Percentiles rank a stretch among this genome's conserved stretches.
These are phyloP conservation scores for Penaeus chinensis DNA, from an alignment of 1,140 invertebrate genomes.

Conservation along the genomic window DNA sequence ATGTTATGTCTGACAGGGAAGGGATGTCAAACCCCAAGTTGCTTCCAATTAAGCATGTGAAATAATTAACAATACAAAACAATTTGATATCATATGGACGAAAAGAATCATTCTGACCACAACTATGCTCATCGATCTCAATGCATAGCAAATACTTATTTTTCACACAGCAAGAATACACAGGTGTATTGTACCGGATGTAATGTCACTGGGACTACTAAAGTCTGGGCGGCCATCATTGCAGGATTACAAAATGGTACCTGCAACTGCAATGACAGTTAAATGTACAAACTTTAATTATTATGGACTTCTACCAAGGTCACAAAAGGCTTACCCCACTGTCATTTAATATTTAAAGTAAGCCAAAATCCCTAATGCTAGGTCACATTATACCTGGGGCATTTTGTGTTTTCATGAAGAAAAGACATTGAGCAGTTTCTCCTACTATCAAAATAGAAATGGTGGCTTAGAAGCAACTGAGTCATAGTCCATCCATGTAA, in stretches of 20 bases:
- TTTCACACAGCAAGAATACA: constrained; percentile 27
- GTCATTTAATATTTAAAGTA: constrained; percentile 32
- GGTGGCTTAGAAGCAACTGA: constrained; percentile 51
- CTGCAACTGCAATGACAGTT: constrained; percentile 30
- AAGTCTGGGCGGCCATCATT: constrained; percentile 34
- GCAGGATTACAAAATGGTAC: constrained; percentile 21
- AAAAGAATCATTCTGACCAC: constrained; percentile 5
- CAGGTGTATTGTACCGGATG: constrained; percentile 8
- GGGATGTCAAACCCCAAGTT: constrained; percentile 41
- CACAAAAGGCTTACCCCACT: constrained; percentile 24
- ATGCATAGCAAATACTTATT: constrained; percentile 5
- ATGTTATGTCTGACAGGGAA: background rate
- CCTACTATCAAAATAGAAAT: constrained; percentile 53
- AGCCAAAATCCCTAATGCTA: constrained; percentile 49
- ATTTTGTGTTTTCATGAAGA: constrained; percentile 53
- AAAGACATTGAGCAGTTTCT: constrained; percentile 52
- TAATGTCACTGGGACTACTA: constrained; percentile 36
- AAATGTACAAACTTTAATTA: constrained; percentile 32
- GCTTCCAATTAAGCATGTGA: constrained; percentile 31
- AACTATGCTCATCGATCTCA: constrained; percentile 11
- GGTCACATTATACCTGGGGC: constrained; percentile 52
- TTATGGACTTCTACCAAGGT: constrained; percentile 41
- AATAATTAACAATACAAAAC: constrained; percentile 26
- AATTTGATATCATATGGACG: background rate
- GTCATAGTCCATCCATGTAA: constrained; percentile 40